Conservation (phyloP, 1,140 invertebrate genomes). For the Drosophila pseudoananassae region DNA sequence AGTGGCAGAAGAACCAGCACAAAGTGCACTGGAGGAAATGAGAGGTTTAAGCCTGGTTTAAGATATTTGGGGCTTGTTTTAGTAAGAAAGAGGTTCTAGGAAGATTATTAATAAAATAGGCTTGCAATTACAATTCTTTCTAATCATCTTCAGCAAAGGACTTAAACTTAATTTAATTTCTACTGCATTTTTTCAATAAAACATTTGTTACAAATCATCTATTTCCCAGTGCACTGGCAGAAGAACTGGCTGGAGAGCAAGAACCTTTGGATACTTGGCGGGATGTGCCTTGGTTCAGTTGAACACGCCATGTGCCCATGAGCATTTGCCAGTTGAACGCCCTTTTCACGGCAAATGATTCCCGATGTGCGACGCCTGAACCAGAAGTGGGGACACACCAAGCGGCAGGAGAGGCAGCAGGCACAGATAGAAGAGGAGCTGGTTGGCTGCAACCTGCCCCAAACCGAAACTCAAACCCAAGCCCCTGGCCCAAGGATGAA, state of each 20-base stretch:
- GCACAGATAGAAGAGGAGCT: conserved; percentile 30
- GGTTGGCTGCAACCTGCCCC: conserved; percentile 49
- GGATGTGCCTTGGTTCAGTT: conserved; percentile 27
- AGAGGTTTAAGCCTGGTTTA: neutral
- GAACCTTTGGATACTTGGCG: conserved; percentile 57
- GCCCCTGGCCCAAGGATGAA: conserved; percentile 48
- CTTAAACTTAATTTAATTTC: neutral
- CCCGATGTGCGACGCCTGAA: conserved; percentile 56
- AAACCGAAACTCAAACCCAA: conserved; percentile 33
- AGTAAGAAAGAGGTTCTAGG: too few species aligned
- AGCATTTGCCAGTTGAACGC: conserved; percentile 82
- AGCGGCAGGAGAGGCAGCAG: conserved; percentile 1
- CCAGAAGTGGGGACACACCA: conserved; percentile 13
- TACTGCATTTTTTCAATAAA: neutral
- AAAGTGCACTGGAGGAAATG: conserved; percentile 9
- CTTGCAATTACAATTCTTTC: too few species aligned
- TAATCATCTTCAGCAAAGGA: too few species aligned
- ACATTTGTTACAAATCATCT: neutral
- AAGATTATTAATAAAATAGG: too few species aligned
- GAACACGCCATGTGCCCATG: conserved; percentile 76
- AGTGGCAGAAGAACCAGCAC: conserved; percentile 20
- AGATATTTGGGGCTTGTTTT: neutral
- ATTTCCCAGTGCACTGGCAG: conserved; percentile 34
- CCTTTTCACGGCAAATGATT: conserved; percentile 84
- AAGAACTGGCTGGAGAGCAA: conserved; percentile 72